Evolutionary conservation across 2,888 invertebrate genomes (phyloP), one percentile per base, ranked within the genome.

Genomic region (Synanthedon formicaeformis): DNA sequence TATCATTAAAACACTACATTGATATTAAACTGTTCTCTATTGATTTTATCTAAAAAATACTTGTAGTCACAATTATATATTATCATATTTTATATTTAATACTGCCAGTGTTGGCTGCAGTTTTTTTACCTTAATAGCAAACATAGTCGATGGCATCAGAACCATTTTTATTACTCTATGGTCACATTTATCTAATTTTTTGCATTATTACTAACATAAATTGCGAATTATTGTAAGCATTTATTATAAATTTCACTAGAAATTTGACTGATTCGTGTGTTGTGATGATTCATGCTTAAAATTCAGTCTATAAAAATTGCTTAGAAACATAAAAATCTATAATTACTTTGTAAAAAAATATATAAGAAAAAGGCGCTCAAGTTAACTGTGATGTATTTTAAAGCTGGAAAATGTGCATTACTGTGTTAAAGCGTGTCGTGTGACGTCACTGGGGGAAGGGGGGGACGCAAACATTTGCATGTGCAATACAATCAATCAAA

Each of bases 321-420:
- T 63, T 63, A 61, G 56, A 61, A 59, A 67, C 18, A 49, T 49
- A 50, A 40, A 52, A 52, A 10, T 52, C 48, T 12, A 50, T 49
- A 49, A 49, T 16, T 49, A 50, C 27, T 54, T 57, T 60, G 58
- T 58, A 64, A 64, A 57, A 52, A 18, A 54, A 54, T 23, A 23
- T 23, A 23, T 23, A 59, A 55, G 63, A 60, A 56, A 34, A 62
- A 60, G 65, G 45, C 12, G 5, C 23, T 23, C 23, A 23, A 23
- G 16, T 16, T 16, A 16, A 23, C 76, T 77, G 77, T 66, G 71
- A 64, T 66, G 65, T 70, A 34, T 34, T 34, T 78, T 82, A 80
- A 79, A 80, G 80, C 82, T 81, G 78, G 77, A 62, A 74, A 73
- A 81, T 85, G 84, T 84, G 85, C 81, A 49, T 40, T 11, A 18